phyloP scores from a whole-genome alignment of 1,140 invertebrate species.

The Conus betulinus region DNA sequence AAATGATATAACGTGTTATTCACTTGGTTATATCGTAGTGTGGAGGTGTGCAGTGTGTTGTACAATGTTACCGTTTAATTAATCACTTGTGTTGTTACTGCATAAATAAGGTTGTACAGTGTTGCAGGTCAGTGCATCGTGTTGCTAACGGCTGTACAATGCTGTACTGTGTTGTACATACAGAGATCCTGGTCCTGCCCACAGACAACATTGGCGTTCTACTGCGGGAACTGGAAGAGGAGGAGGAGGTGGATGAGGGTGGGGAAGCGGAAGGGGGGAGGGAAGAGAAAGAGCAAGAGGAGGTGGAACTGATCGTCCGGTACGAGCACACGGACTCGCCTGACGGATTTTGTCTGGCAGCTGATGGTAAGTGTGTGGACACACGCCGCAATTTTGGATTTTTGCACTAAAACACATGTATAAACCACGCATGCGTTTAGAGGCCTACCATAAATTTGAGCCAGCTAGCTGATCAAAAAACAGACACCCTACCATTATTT shows the following conservation, averaged over 20 bases:
- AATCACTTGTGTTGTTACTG: no score
- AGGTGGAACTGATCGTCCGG: background rate
- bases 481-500: no score
- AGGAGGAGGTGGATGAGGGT: no score
- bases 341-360: background rate
- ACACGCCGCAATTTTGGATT: no score
- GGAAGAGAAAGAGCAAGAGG: background rate
- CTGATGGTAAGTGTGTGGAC: background rate
- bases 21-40: no score
- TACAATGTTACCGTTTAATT: background rate
- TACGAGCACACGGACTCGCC: background rate
- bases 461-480: no score
- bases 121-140: background rate
- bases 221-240: background rate
- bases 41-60: no score
- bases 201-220: background rate
- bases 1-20: no score
- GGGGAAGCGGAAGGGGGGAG: no score
- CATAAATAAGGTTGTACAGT: background rate
- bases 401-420: no score
- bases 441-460: no score
- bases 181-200: slow-evolving; percentile 26
- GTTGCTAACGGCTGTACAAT: background rate
- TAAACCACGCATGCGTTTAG: no score
- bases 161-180: background rate